These are phyloP conservation scores for Saturnia japonica DNA, from an alignment of 2,888 invertebrate genomes.

Conservation along the genomic window DNA sequence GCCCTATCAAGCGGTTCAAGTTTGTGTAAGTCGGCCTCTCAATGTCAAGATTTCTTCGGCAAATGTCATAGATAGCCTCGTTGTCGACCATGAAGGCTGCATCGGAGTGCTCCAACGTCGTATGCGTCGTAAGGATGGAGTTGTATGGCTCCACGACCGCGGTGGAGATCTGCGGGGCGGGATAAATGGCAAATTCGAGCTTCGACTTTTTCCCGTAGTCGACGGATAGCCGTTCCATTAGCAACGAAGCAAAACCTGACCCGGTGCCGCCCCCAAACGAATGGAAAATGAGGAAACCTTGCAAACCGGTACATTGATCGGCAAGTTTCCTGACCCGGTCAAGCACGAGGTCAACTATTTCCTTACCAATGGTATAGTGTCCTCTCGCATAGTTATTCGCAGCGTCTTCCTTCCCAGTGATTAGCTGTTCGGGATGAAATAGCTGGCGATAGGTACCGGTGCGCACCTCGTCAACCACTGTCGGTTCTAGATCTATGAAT, in stretches of 20 bases:
- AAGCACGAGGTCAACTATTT: constrained; percentile 94
- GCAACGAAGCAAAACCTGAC: constrained; percentile 95
- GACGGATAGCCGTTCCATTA: constrained; percentile 97
- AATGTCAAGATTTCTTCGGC: constrained; percentile 95
- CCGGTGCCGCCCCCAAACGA: constrained; percentile 97
- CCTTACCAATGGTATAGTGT: constrained; percentile 97
- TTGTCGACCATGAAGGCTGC: constrained; percentile 98
- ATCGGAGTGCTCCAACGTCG: constrained; percentile 96
- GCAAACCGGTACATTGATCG: constrained; percentile 94
- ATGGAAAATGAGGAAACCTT: constrained; percentile 97
- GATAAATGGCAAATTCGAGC: constrained; percentile 97
- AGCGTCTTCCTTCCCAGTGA: constrained; percentile 97
- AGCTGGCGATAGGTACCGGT: constrained; percentile 97
- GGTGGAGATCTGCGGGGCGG: constrained; percentile 94
- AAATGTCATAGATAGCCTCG: constrained; percentile 94
- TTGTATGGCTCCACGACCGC: constrained; percentile 98
- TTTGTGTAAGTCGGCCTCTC: constrained; percentile 98
- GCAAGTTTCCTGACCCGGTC: constrained; percentile 92
- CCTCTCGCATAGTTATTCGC: constrained; percentile 98
- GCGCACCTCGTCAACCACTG: constrained; percentile 96
- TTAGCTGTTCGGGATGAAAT: constrained; percentile 97
- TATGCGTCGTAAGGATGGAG: constrained; percentile 96
- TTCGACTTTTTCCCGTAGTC: constrained; percentile 98
- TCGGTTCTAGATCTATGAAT: constrained; percentile 97
- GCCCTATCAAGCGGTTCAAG: constrained; percentile 96